Base-by-base conservation (phyloP, 2,888 invertebrate genomes). In the Aproaerema taeniolella region DNA sequence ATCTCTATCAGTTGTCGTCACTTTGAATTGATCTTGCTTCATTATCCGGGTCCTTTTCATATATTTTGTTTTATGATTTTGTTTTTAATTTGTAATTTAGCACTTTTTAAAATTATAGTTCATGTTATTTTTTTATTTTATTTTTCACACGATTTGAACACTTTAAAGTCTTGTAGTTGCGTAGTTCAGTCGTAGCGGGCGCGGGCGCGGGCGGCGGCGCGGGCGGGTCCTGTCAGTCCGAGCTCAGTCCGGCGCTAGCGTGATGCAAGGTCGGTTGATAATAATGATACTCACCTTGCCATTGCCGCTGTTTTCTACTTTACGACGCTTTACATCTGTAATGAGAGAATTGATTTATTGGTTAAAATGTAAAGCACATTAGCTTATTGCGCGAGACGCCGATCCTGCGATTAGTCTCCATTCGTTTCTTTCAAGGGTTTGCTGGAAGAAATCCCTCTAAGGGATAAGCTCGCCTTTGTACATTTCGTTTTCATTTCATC, bases 281-380 rank as follows among this genome's bases (percentile, higher is more conserved):
- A 73, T 64, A 70, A 78, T 88, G 87, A 91, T 92, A 92, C 92
- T 91, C 91, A 95, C 94, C 93, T 95, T 95, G 88, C 92, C 90
- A 76, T 90, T 90, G 66, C 80, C 70, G 81, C 89, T 87, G 78
- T 85, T 88, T 78, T 95, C 95, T 85, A 94, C 75, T 91, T 95
- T 95, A 87, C 95, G 92, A 81, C 95, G 90, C 88, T 95, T 95
- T 62, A 90, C 88, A 81, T 95, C 95, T 92, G 87, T 13, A 63
- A 79, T 52, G 50, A 50, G 55, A 43, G 35, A 17, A 39, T 31
- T 35, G 36, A 24, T 6, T 6, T 20, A 6, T 20, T 20, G 20
- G 20, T 20, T 7, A 20, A 20, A 20, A 20, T 20, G 20, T 6
- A n/a, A n/a, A n/a, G n/a, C n/a, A n/a, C n/a, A n/a, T n/a, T n/a